phyloP scores from a whole-genome alignment of 92 coral and sea anemone species.

The Palythoa caribaeorum region DNA sequence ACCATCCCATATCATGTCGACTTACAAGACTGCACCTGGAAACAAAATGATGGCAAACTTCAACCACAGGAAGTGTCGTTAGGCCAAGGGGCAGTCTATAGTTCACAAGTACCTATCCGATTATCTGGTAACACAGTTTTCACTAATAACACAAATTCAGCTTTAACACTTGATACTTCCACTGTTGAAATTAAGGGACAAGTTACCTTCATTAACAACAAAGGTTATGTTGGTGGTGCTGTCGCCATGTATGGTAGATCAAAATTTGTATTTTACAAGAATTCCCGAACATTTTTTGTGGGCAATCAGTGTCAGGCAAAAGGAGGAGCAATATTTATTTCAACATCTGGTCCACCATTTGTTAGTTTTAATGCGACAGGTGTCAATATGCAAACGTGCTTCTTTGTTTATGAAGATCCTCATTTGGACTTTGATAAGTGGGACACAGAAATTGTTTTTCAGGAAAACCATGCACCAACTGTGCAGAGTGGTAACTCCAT shows the following conservation, averaged over 20 bases:
- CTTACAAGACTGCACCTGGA: conserved; percentile 45
- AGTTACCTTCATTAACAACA: conserved; percentile 62
- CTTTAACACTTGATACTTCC: conserved; percentile 71
- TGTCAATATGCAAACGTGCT: conserved; percentile 50
- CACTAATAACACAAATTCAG: conserved; percentile 59
- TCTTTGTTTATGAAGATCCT: conserved; percentile 65
- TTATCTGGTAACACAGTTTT: conserved; percentile 56
- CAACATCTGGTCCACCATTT: conserved; percentile 67
- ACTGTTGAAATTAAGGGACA: conserved; percentile 60
- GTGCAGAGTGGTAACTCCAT: conserved; percentile 69
- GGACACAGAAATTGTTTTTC: conserved; percentile 65
- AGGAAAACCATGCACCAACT: conserved; percentile 62
- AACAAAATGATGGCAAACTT: conserved; percentile 43
- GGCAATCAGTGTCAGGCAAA: conserved; percentile 53
- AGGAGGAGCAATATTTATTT: conserved; percentile 70
- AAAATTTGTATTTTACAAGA: conserved; percentile 60
- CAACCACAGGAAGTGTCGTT: conserved; percentile 37
- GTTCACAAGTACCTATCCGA: conserved; percentile 54
- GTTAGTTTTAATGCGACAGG: conserved; percentile 62
- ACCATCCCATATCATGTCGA: conserved; percentile 58
- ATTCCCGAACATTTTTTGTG: conserved; percentile 56
- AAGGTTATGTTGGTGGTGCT: conserved; percentile 74
- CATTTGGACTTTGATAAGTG: conserved; percentile 56
- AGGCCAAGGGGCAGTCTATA: conserved; percentile 78
- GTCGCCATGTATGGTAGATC: conserved; percentile 74